Evolutionary conservation across 2,888 invertebrate species (phyloP), one percentile per base, ranked within the genome.

Genomic region (Dryococelus australis): DNA sequence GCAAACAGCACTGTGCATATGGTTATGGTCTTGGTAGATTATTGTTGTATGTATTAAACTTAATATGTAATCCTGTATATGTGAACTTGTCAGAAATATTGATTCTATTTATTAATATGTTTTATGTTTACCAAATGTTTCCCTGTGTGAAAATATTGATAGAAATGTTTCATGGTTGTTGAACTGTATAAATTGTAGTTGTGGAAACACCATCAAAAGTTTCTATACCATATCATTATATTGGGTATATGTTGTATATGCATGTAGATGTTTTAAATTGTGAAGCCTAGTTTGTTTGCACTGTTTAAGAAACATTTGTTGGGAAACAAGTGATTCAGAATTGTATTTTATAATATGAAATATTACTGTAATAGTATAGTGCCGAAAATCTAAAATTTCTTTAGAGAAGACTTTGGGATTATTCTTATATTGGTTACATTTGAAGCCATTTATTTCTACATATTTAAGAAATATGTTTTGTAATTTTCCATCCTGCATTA

Each of bases 241-340:
- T 65, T 65, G 65, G 65, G n/a, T 65, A 20, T 65, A n/a, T 65
- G 65, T 65, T 65, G 65, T n/a, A 65, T 65, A 24, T 65, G 65
- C 65, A 16, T 24, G n/a, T 65, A 65, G 65, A n/a, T 65, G 24
- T 65, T 20, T 65, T 16, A 65, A 65, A 24, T 65, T 5, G n/a
- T 65, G n/a, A 65, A 65, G n/a, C n/a, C 65, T 65, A 65, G 65
- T n/a, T 65, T 65, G n/a, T 65, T 65, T 65, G 65, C 65, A 65
- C n/a, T 16, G 2, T 65, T 10, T 65, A 65, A 20, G 65, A n/a
- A 24, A 65, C 8, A 20, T 65, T 65, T 65, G n/a, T 20, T n/a
- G 16, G 6, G 65, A 24, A 65, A 24, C n/a, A 65, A 51, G 20
- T 51, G 51, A 51, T 51, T 5, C 51, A 51, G 8, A 65, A 65